A percentile compares a stretch with the other conserved stretches of the same genome.
phyloP scores from a whole-genome alignment of 2,797 vertebrate species.

The Stomatorhinus walkeri region DNA sequence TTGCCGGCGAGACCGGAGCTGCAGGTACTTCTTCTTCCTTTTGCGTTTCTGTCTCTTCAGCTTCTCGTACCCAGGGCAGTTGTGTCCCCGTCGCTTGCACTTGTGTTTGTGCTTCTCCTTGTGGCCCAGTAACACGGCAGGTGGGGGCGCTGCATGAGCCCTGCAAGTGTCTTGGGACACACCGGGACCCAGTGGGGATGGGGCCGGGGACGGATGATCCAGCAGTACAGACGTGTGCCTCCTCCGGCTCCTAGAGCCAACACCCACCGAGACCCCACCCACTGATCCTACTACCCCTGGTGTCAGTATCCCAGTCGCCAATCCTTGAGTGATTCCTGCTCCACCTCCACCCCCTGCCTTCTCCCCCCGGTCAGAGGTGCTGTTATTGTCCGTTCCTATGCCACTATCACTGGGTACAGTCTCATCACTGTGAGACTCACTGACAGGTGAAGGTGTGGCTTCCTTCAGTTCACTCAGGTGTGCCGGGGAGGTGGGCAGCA shows the following conservation, averaged over 20 bases:
- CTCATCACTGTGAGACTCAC: constrained; percentile 87
- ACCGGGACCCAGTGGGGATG: constrained; percentile 37
- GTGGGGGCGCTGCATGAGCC: constrained; percentile 46
- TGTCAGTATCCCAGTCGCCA: constrained; percentile 37
- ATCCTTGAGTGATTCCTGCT: constrained; percentile 38
- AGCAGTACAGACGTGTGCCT: constrained; percentile 62
- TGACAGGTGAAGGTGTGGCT: constrained; percentile 81
- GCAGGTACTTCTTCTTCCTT: constrained; percentile 92
- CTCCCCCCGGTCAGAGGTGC: constrained; percentile 79
- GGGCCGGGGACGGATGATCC: constrained; percentile 65
- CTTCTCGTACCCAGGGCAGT: constrained; percentile 76
- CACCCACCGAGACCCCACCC: constrained; percentile 45
- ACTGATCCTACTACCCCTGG: constrained; percentile 29
- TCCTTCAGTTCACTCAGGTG: constrained; percentile 80
- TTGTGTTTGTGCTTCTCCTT: constrained; percentile 84
- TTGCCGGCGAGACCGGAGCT: constrained; percentile 70
- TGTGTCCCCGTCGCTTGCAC: constrained; percentile 77
- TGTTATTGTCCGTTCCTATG: constrained; percentile 88
- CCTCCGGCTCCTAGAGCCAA: constrained; percentile 56
- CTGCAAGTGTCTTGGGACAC: constrained; percentile 38
- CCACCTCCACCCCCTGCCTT: constrained; percentile 53
- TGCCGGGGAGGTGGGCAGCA: constrained; percentile 75
- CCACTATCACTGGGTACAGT: constrained; percentile 85
- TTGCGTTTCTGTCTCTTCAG: constrained; percentile 88
- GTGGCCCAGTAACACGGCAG: constrained; percentile 53